Conservation (phyloP, 2,797 vertebrate species). For the Rhinoraja longicauda region DNA sequence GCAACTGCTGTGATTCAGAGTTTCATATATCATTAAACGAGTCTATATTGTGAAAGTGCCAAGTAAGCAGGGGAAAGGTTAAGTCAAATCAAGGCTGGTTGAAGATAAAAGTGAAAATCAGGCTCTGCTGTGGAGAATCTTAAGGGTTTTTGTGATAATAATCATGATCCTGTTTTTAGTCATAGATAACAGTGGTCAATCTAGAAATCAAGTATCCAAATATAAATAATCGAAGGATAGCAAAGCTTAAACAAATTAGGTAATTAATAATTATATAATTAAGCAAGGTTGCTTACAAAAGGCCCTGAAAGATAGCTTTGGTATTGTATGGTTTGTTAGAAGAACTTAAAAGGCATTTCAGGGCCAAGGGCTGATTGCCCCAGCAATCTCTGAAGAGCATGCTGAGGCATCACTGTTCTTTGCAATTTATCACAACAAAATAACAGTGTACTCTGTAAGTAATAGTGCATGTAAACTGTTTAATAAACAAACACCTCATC, state of each 20-base stretch:
- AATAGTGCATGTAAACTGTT: background rate
- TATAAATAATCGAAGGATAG: background rate
- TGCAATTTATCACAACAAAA: background rate
- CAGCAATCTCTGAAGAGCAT: background rate
- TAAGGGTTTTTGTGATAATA: background rate
- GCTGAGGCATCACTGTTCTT: background rate
- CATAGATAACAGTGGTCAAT: background rate
- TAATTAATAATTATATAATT: background rate
- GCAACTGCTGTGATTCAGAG: background rate
- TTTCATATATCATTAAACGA: background rate
- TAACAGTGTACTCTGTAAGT: background rate
- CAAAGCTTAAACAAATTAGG: background rate
- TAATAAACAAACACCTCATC: background rate
- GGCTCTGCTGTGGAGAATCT: background rate
- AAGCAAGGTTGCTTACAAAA: background rate
- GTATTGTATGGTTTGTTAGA: background rate
- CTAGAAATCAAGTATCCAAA: background rate
- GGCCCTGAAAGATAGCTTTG: background rate
- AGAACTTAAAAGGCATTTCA: background rate
- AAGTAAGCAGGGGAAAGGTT: slow-evolving; percentile 38
- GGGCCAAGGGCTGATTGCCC: background rate
- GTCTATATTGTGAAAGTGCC: slow-evolving; percentile 42
- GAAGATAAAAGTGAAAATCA: slow-evolving; percentile 36
- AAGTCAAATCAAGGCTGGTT: slow-evolving; percentile 41
- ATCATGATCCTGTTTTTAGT: background rate